Base-by-base conservation (phyloP, 2,888 invertebrate genomes). In the Agonum fuliginosum region DNA sequence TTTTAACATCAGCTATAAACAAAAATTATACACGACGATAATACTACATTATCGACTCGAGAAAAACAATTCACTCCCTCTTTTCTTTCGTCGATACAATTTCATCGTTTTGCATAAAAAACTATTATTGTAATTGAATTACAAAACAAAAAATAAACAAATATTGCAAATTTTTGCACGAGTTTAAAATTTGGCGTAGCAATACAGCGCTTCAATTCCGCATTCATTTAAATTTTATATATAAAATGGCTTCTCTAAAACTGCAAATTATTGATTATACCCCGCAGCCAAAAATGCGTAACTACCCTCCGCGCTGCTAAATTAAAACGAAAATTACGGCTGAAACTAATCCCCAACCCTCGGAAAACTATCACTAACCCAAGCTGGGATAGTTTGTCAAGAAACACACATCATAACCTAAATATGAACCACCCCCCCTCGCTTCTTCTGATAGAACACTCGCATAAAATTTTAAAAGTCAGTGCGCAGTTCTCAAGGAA, bases 171-270 rank as follows among this genome's bases (percentile, higher is more conserved):
- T n/a, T n/a, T n/a, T n/a, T n/a, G n/a, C n/a, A n/a, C n/a, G n/a
- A n/a, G 41, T 41, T 41, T 41, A 12, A 41, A 12, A 12, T 41
- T n/a, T n/a, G n/a, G 12, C 46, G 46, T 19, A 17, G 6, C 46
- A 8, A n/a, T 24, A 58, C 22, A 58, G n/a, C 6, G 34, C 27
- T 62, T 17, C 27, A 46, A 17, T 46, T 46, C 46, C n/a, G n/a
- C n/a, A n/a, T 54, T 70, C 27, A 70, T 70, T 70, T 70, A 48
- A 46, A 70, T 70, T 70, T 70, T 70, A 70, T 48, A 19, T 48
- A 30, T 24, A 70, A 70, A 70, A 48, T 27, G 48, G 48, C 70
- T 27, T 48, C 48, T 46, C 69, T 41, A 69, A 62, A 62, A 62
- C 58, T 62, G 58, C 58, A 62, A 62, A 62, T 62, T 62, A 62